phyloP scores from a whole-genome alignment of 1,140 invertebrate genomes.

The Nebria ingens region DNA sequence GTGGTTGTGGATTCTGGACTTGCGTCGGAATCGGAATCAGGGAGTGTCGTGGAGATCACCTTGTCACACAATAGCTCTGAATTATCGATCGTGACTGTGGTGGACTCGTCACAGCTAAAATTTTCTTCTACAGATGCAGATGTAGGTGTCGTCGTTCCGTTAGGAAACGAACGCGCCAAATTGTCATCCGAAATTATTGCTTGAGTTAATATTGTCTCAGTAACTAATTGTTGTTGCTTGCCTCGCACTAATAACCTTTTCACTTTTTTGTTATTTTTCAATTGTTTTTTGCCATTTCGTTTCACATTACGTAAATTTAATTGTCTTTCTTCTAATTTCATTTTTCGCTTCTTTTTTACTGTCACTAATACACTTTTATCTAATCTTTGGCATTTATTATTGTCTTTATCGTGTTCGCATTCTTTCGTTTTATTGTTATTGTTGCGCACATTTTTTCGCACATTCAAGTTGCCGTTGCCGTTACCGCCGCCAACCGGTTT shows the following conservation, averaged over 20 bases:
- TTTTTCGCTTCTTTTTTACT: slow-evolving; percentile 16
- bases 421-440: slow-evolving; percentile 21
- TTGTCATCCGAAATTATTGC: too few species aligned
- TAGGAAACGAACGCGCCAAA: too few species aligned
- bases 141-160: background rate
- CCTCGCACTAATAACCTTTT: slow-evolving; percentile 20
- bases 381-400: slow-evolving; percentile 35
- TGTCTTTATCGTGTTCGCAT: slow-evolving; percentile 27
- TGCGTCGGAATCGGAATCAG: background rate
- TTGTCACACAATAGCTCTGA: background rate
- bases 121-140: background rate
- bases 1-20: background rate
- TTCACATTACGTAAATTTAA: slow-evolving; percentile 13
- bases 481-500: slow-evolving; percentile 21
- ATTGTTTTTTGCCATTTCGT: background rate
- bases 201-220: slow-evolving; percentile 17
- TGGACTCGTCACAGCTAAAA: background rate
- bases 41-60: background rate
- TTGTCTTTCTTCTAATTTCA: slow-evolving; percentile 22
- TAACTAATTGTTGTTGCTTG: slow-evolving; percentile 5
- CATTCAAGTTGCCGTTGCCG: slow-evolving; percentile 17
- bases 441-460: slow-evolving; percentile 18
- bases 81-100: background rate
- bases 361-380: slow-evolving; percentile 17
- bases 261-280: slow-evolving; percentile 24